Evolutionary conservation across 1,140 invertebrate species (phyloP).

Genomic region (Pteromalus puparum): DNA sequence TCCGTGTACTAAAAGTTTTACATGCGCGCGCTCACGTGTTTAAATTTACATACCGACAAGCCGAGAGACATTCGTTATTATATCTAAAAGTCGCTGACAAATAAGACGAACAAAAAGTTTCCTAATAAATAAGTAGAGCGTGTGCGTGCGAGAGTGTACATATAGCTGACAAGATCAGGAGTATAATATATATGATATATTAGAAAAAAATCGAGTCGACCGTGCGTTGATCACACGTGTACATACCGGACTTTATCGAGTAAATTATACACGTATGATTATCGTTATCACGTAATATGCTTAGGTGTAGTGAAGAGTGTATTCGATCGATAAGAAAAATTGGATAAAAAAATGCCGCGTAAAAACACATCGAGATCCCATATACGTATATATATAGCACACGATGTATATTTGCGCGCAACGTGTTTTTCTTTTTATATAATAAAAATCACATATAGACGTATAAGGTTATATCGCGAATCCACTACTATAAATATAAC

Average conservation of each 20-base stretch:
- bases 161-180: background rate
- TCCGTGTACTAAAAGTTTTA: constrained; percentile 13
- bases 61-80: constrained; percentile 31
- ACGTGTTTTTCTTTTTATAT: constrained; percentile 10
- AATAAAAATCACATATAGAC: background rate
- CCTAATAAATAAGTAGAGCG: constrained; percentile 60
- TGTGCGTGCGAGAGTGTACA: constrained; percentile 14
- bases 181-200: background rate
- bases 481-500: background rate
- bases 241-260: constrained; percentile 5
- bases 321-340: background rate
- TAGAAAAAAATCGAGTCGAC: background rate
- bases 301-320: background rate
- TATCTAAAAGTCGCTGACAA: constrained; percentile 64
- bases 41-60: background rate
- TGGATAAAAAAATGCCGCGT: background rate
- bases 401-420: background rate
- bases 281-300: background rate
- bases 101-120: constrained; percentile 62
- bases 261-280: background rate
- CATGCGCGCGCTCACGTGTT: background rate
- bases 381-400: background rate
- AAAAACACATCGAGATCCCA: constrained; percentile 24
- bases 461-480: background rate
- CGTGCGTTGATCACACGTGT: constrained; percentile 34